A percentile compares a stretch with the other conserved stretches of the same genome.
phyloP scores from a whole-genome alignment of 2,888 invertebrate species.

The Scaptomyza caliginosa region DNA sequence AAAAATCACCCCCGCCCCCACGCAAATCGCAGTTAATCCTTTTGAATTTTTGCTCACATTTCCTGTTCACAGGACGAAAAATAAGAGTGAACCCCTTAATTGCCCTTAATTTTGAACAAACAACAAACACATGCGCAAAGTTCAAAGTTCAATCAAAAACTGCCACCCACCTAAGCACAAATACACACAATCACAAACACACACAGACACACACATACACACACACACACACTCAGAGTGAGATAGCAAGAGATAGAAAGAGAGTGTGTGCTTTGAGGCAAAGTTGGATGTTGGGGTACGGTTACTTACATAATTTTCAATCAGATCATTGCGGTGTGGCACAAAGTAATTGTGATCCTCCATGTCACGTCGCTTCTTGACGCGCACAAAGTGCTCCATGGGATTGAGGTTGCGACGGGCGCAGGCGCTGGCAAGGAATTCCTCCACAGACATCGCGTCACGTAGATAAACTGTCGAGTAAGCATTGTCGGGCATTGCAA shows the following conservation, averaged over 20 bases:
- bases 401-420: conserved; percentile 95
- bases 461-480: conserved; percentile 93
- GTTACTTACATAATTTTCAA: conserved; percentile 96
- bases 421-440: conserved; percentile 96
- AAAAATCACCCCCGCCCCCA: too few species aligned
- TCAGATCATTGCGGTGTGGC: conserved; percentile 96
- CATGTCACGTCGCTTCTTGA: conserved; percentile 96
- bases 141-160: conserved; percentile 37
- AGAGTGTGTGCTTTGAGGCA: neutral
- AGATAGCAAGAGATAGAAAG: neutral
- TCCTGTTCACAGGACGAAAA: conserved; percentile 11
- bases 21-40: conserved; percentile 30
- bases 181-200: neutral
- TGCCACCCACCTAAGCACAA: conserved; percentile 9
- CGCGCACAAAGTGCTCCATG: conserved; percentile 97
- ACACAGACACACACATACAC: neutral
- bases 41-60: conserved; percentile 40
- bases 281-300: conserved; percentile 12
- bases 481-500: conserved; percentile 93
- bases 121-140: conserved; percentile 38
- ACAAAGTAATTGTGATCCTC: conserved; percentile 98
- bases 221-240: neutral
- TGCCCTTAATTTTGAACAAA: conserved; percentile 51
- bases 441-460: conserved; percentile 97
- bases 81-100: conserved; percentile 31